A percentile compares a stretch with the other conserved stretches of the same genome.
These are phyloP conservation scores for Melieria crassipennis DNA, from an alignment of 2,888 invertebrate species.

Conservation along the genomic window DNA sequence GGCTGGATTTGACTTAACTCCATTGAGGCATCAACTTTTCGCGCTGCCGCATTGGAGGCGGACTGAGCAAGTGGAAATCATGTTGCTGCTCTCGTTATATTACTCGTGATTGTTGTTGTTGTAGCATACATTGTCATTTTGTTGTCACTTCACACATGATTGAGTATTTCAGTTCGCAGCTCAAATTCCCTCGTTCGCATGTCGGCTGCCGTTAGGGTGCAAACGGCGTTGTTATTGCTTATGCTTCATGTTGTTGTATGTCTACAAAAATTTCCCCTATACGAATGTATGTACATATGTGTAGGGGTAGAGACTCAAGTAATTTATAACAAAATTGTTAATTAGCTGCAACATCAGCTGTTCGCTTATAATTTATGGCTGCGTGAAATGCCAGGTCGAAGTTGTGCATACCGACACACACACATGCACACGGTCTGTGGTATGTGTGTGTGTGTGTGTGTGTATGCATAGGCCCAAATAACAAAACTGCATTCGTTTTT, in stretches of 20 bases:
- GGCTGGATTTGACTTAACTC: not conserved
- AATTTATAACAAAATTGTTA: slow-evolving; percentile 65
- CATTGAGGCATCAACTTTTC: not conserved
- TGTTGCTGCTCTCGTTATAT: slow-evolving; percentile 10
- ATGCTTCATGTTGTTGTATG: not conserved
- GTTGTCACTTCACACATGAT: slow-evolving; percentile 59
- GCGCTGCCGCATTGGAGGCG: not conserved
- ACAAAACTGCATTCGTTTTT: slow-evolving; percentile 23
- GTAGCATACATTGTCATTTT: slow-evolving; percentile 50
- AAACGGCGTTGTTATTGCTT: not conserved
- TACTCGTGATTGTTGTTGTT: slow-evolving; percentile 23
- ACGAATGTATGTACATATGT: not conserved
- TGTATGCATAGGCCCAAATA: not conserved
- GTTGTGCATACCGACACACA: slow-evolving; percentile 15
- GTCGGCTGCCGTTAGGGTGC: not conserved
- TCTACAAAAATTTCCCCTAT: not conserved
- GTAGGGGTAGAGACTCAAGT: slow-evolving; percentile 37
- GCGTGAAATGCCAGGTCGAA: slow-evolving; percentile 36
- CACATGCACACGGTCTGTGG: not conserved
- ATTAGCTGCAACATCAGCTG: slow-evolving; percentile 65
- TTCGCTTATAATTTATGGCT: slow-evolving; percentile 53
- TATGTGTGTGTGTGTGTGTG: not conserved
- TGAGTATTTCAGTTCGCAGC: slow-evolving; percentile 42
- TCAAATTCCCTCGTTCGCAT: not conserved
- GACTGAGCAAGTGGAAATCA: slow-evolving; percentile 11